These are phyloP conservation scores for Andrena praecox DNA, from an alignment of 2,888 invertebrate genomes.

Conservation along the genomic window DNA sequence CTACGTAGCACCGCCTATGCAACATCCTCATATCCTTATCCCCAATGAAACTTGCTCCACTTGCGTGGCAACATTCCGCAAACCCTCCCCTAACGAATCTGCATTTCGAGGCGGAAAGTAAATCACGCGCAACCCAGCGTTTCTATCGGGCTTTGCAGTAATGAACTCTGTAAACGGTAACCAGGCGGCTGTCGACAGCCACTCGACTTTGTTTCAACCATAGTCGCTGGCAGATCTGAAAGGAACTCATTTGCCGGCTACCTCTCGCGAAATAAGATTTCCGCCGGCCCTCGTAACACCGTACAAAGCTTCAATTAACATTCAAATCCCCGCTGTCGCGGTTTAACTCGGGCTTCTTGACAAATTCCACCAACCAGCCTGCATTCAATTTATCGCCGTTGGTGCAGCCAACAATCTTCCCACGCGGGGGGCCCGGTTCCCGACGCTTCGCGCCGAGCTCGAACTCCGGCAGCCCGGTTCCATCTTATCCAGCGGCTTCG, in stretches of 20 bases:
- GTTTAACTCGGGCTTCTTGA: background rate
- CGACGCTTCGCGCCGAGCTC: slow-evolving; percentile 11
- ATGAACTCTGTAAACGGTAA: too few relatives aligned
- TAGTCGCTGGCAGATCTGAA: background rate
- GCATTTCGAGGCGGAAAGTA: too few relatives aligned
- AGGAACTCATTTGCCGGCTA: background rate
- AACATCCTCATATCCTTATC: too few relatives aligned
- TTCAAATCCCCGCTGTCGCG: background rate
- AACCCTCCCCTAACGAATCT: too few relatives aligned
- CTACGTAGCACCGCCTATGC: too few relatives aligned
- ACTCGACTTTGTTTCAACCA: background rate
- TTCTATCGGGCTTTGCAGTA: too few relatives aligned
- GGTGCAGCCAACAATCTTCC: slow-evolving; percentile 11
- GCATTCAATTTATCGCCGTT: slow-evolving; percentile 29
- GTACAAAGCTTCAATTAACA: slow-evolving; percentile 7
- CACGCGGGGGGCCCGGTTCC: background rate
- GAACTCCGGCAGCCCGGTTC: slow-evolving; percentile 21
- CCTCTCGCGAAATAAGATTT: slow-evolving; percentile 1
- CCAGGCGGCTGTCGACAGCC: background rate
- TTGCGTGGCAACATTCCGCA: too few relatives aligned
- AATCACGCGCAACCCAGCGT: too few relatives aligned
- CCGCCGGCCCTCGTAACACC: background rate
- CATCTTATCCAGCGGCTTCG: slow-evolving; percentile 25
- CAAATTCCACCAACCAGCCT: background rate
- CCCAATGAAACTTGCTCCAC: too few relatives aligned